Conservation (phyloP, 2,888 invertebrate species). For the Stegophylla sp. region DNA sequence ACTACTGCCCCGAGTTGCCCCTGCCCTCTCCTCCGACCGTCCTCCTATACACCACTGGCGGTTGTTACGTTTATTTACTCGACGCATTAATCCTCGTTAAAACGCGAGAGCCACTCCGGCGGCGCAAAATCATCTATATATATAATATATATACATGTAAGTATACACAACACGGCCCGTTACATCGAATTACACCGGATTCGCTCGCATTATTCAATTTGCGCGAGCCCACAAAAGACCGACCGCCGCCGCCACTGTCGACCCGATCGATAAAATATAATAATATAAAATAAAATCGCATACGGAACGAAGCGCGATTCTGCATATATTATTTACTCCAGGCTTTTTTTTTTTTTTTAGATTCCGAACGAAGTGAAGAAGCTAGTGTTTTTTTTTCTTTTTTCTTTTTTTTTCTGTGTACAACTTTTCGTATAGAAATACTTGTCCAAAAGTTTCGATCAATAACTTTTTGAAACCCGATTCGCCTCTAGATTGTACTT, state of each 20-base stretch:
- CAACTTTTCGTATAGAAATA: no score
- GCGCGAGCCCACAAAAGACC: constrained; percentile 24
- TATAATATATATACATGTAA: no score
- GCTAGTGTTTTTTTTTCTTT: no score
- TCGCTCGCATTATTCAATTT: constrained; percentile 46
- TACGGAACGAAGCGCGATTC: neutral
- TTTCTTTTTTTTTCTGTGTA: no score
- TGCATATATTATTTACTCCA: no score
- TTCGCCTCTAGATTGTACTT: no score
- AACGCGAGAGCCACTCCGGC: constrained; percentile 25
- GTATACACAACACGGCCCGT: constrained; percentile 26
- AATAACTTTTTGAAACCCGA: no score
- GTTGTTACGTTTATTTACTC: constrained; percentile 32
- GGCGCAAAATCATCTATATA: neutral
- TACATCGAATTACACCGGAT: constrained; percentile 51
- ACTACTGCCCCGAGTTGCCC: neutral
- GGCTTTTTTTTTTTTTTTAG: no score
- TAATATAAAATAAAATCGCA: constrained; percentile 15
- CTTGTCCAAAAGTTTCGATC: no score
- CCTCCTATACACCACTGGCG: neutral
- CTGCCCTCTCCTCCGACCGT: neutral
- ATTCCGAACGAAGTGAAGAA: no score
- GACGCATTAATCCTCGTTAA: constrained; percentile 54
- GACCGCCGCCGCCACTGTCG: neutral
- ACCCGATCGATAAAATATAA: constrained; percentile 25